Evolutionary conservation across 2,888 invertebrate species (phyloP), one percentile per base, ranked within the genome.

Genomic region (Erebia epiphron): DNA sequence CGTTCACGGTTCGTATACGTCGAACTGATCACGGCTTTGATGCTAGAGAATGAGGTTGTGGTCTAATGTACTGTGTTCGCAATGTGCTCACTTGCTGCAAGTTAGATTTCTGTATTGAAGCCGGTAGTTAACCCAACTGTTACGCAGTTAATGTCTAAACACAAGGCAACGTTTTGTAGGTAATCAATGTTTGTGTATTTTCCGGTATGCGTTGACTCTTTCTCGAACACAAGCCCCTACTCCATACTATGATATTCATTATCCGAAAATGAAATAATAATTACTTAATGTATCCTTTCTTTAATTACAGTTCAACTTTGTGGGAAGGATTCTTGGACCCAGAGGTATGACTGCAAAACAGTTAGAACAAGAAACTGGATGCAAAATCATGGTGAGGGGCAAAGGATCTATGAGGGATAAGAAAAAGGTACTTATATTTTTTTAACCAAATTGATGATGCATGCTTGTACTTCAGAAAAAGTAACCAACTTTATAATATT

Each of bases 261-360:
- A 2, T 14, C 1, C 7, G 2, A 58, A 9, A 14, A 7, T 18
- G 21, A 3, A 41, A 41, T 14, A 4, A 11, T 41, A 13, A 52
- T 63, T 63, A 18, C 46, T 72, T 46, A 41, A 5, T 46, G 2
- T 14, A 18, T 18, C 56, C 16, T 57, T 60, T 63, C 18, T 70
- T 69, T 18, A 63, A 26, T 69, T 98, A 75, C 96, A 99, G 99
- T 99, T 99, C 94, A 99, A 99, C 95, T 99, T 99, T 94, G 99
- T 99, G 84, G 99, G 99, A 85, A 96, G 99, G 94, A 99, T 99
- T 94, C 95, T 99, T 86, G 99, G 99, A 68, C 99, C 99, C 78
- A 96, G 99, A 83, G 99, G 99, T 80, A 99, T 99, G 99, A 99
- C 99, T 79, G 99, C 99, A 68, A 99, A 99, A 94, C 99, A 99